Base-by-base conservation (phyloP, 37 sponge, comb jelly and placozoan genomes). In the Amphimedon queenslandica region DNA sequence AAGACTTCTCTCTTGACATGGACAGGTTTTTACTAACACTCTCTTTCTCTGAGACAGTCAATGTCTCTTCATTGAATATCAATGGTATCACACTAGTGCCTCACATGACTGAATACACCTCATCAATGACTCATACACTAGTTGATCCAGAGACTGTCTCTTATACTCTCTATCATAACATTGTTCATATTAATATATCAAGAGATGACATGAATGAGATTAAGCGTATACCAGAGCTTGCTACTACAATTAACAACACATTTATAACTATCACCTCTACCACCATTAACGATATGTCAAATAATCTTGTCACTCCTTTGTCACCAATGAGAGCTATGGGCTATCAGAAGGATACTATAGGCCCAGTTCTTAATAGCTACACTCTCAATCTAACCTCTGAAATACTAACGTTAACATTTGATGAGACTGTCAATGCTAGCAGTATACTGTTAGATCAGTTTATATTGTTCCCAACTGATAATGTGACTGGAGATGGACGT, bases 371-470 rank as follows among this genome's bases (percentile, higher is more conserved):
- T 18, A 63, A 72, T 6, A 42, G n/a, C 30, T 87, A 84, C 67
- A 69, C 39, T 28, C 36, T 95, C 16, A 77, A 95, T 47, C 64
- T 95, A 33, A 82, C 92, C 25, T 70, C 85, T 57, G 92, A 84
- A 64, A 57, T 79, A 23, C 55, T 95, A 4, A 73, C 80, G 3
- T 65, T 95, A 11, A 69, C 78, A 4, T 95, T 95, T 84, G 88
- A 95, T 70, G 96, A 95, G 55, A 82, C 89, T 29, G 86, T 95
- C 29, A 84, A 95, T 81, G 82, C 85, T 1, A 77, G 80, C 67
- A 88, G 79, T 57, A 40, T 91, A 18, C 40, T 66, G 29, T 60
- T 77, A 11, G 3, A 77, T 30, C 56, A 73, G 6, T 42, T 88
- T 37, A 23, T 64, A 28, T 75, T 93, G 1, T 55, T 53, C 28